phyloP scores from a whole-genome alignment of 2,888 invertebrate species.

The Agrotis exclamationis region DNA sequence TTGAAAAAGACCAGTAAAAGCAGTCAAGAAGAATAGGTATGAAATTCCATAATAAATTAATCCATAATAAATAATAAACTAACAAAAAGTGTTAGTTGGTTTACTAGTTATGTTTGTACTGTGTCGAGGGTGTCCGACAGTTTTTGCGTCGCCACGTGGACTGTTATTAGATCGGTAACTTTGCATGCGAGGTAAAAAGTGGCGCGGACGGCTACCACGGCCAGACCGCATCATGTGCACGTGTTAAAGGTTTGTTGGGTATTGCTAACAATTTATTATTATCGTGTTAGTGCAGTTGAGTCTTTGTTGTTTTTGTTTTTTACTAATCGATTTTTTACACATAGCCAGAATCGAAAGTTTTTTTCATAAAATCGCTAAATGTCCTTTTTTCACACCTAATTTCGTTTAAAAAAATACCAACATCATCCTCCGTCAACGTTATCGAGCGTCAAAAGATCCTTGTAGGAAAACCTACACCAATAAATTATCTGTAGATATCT shows the following conservation, averaged over 20 bases:
- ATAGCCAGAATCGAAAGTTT: no score
- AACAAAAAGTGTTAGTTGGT: no score
- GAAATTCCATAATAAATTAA: no score
- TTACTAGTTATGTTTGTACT: background rate
- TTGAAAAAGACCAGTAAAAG: no score
- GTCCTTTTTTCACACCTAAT: no score
- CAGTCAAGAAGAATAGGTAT: no score
- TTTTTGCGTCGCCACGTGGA: conserved; percentile 48
- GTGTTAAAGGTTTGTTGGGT: conserved; percentile 1
- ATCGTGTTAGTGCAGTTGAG: background rate
- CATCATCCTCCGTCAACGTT: background rate
- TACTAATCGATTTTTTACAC: background rate
- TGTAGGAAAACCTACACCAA: background rate
- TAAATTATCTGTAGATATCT: no score
- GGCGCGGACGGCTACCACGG: conserved; percentile 6
- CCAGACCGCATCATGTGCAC: conserved; percentile 1
- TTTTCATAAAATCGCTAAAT: no score
- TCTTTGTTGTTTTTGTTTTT: conserved; percentile 1
- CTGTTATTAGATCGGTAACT: conserved; percentile 59
- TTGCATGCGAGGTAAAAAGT: conserved; percentile 55
- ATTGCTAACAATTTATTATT: background rate
- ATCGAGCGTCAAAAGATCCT: background rate
- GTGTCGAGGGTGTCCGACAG: conserved; percentile 27
- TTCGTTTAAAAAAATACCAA: no score
- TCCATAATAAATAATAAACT: no score